These are phyloP conservation scores for Diadromus collaris DNA, from an alignment of 2,888 invertebrate genomes.

Conservation along the genomic window DNA sequence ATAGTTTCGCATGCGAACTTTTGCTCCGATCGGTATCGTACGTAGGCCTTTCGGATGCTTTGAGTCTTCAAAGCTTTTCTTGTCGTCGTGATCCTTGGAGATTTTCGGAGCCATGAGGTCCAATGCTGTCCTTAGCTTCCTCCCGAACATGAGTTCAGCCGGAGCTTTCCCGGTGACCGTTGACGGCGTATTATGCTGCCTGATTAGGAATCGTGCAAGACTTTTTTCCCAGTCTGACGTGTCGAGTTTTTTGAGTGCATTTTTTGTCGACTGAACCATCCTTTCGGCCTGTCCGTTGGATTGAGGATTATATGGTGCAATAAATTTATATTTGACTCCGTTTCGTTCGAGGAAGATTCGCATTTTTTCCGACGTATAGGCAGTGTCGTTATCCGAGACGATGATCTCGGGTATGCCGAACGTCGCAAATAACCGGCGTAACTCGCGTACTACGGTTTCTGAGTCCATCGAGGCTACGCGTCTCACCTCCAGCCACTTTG, in stretches of 20 bases:
- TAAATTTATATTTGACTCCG: conserved; percentile 51
- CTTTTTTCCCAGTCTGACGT: conserved; percentile 46
- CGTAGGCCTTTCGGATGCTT: conserved; percentile 8
- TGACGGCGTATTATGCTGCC: conserved; percentile 56
- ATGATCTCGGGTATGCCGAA: neutral
- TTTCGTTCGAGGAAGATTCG: conserved; percentile 54
- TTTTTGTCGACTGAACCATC: conserved; percentile 62
- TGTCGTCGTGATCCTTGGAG: conserved; percentile 17
- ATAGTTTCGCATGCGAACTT: conserved; percentile 42
- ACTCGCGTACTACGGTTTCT: conserved; percentile 44
- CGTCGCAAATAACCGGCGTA: conserved; percentile 53
- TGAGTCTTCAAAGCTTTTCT: neutral
- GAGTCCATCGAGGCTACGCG: conserved; percentile 47
- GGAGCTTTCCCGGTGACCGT: conserved; percentile 23
- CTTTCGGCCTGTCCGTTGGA: conserved; percentile 68
- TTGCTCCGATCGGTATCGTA: conserved; percentile 19
- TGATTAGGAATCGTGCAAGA: conserved; percentile 53
- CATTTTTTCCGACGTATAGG: neutral
- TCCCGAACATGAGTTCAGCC: conserved; percentile 52
- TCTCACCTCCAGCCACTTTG: conserved; percentile 63
- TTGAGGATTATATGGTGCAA: conserved; percentile 63
- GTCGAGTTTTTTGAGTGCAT: conserved; percentile 52
- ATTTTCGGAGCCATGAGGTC: conserved; percentile 6
- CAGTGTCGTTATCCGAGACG: conserved; percentile 5
- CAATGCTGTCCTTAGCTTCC: conserved; percentile 38